Evolutionary conservation across 2,797 vertebrate genomes (phyloP).

Genomic region (Myripristis jacobus): DNA sequence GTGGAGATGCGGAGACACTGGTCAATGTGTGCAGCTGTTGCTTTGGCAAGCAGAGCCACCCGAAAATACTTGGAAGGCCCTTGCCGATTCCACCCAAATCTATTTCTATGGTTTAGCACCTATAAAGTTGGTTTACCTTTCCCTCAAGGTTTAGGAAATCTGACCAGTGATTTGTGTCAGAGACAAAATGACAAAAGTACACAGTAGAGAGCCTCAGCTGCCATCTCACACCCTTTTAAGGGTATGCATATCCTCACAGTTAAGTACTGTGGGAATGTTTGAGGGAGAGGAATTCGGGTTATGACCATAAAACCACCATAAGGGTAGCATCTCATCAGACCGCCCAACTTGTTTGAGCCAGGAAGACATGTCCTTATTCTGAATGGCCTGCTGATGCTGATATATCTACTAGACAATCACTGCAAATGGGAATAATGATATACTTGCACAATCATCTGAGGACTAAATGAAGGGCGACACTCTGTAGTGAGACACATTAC

Average conservation of each 20-base stretch:
- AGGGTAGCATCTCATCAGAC: constrained; percentile 12
- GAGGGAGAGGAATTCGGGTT: constrained; percentile 41
- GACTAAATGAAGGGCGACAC: neutral
- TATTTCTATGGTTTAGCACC: too few relatives aligned
- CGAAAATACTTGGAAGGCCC: too few relatives aligned
- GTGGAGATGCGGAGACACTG: too few relatives aligned
- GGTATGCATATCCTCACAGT: constrained; percentile 34
- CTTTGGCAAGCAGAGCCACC: too few relatives aligned
- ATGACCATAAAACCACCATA: constrained; percentile 26
- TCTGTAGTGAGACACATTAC: neutral
- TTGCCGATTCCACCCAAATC: too few relatives aligned
- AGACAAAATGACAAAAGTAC: constrained; percentile 9
- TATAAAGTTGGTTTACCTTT: too few relatives aligned
- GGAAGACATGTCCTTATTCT: neutral
- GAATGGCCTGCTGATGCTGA: neutral
- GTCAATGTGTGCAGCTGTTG: too few relatives aligned
- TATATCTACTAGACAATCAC: too few relatives aligned
- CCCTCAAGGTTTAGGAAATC: constrained; percentile 30
- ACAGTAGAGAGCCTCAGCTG: constrained; percentile 39
- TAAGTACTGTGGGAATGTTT: constrained; percentile 21
- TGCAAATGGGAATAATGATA: too few relatives aligned
- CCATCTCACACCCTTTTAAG: constrained; percentile 5
- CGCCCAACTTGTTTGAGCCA: neutral
- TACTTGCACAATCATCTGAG: too few relatives aligned
- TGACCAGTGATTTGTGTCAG: constrained; percentile 28